Evolutionary conservation across 2,113 vertebrate species (phyloP).

Genomic region (Pollachius pollachius): DNA sequence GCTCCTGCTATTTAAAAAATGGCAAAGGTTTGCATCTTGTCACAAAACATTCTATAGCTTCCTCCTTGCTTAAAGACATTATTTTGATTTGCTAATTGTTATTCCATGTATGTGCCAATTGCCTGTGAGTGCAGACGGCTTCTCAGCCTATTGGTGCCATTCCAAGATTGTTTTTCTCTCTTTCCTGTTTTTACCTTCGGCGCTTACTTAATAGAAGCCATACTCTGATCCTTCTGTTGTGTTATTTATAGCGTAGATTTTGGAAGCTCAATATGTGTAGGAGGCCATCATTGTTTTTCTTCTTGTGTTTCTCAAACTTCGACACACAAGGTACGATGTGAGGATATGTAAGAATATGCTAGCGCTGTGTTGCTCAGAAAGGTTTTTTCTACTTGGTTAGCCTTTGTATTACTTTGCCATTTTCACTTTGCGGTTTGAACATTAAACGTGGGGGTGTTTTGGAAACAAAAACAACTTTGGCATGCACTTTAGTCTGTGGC

Average conservation of each 20-base stretch:
- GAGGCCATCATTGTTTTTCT: slow-evolving; percentile 25
- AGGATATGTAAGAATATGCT: slow-evolving; percentile 7
- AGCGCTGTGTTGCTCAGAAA: not conserved
- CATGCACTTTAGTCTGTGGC: no score
- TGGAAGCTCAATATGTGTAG: slow-evolving; percentile 43
- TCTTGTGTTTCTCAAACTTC: slow-evolving; percentile 7
- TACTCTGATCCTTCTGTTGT: slow-evolving; percentile 4
- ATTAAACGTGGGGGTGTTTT: no score
- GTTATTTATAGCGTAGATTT: slow-evolving; percentile 21
- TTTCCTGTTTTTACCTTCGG: slow-evolving; percentile 10
- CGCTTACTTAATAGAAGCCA: slow-evolving; percentile 25
- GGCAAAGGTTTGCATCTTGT: no score
- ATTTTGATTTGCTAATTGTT: slow-evolving; percentile 17
- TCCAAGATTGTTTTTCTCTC: slow-evolving; percentile 12
- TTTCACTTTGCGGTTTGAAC: no score
- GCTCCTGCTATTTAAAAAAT: no score
- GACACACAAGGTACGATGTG: slow-evolving; percentile 2
- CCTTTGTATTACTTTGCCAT: no score
- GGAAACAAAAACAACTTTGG: no score
- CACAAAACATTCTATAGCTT: no score
- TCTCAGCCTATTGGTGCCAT: slow-evolving; percentile 1
- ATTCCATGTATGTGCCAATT: slow-evolving; percentile 19
- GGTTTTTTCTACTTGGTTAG: not conserved
- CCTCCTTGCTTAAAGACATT: no score
- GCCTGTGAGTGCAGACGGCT: slow-evolving; percentile 19